These are phyloP conservation scores for Platysternon megacephalum DNA, from an alignment of 2,113 vertebrate species.

Conservation along the genomic window DNA sequence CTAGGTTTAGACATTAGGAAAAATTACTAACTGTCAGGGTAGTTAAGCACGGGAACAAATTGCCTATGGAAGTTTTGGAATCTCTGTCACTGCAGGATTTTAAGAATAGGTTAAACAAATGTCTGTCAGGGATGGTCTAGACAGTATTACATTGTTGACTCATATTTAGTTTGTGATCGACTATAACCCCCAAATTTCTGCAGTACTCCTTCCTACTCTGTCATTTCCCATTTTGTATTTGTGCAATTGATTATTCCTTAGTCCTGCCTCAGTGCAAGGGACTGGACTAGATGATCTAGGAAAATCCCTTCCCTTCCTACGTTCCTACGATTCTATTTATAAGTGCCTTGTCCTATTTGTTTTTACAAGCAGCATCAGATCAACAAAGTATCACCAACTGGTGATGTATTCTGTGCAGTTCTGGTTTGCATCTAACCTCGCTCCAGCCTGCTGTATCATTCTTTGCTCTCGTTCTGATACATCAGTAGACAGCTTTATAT, in stretches of 20 bases:
- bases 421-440: not conserved
- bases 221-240: not conserved
- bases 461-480: not conserved
- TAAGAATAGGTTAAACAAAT: not conserved
- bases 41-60: not conserved
- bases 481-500: constrained; percentile 43
- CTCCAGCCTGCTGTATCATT: not conserved
- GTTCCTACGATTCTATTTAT: not conserved
- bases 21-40: not conserved
- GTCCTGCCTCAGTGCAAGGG: not conserved
- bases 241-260: not conserved
- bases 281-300: not conserved
- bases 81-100: not conserved
- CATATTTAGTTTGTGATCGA: not conserved
- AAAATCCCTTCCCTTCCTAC: not conserved
- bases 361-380: not conserved
- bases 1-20: not conserved
- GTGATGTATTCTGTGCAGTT: not conserved
- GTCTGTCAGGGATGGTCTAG: not conserved
- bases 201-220: not conserved
- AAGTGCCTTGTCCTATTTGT: not conserved
- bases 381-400: not conserved
- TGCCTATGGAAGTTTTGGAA: not conserved
- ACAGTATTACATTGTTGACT: not conserved
- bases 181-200: not conserved